A percentile compares a stretch with the other conserved stretches of the same genome.
Conservation (phyloP, 2,888 invertebrate species). For the Hyalella azteca region DNA sequence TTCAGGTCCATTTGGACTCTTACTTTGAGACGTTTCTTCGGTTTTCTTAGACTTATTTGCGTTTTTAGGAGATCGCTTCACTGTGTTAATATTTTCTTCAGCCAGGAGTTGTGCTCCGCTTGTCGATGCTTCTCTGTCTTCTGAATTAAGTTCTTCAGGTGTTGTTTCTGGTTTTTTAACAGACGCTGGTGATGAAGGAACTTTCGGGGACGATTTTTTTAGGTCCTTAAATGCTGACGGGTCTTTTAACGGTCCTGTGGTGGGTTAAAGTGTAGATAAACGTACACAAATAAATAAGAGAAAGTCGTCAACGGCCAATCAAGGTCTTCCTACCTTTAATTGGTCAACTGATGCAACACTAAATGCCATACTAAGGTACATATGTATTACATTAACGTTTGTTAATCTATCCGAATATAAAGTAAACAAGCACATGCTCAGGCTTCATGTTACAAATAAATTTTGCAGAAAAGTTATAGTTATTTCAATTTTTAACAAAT, state of each 20-base stretch:
- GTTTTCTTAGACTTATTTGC: background rate
- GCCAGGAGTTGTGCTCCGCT: conserved; percentile 5
- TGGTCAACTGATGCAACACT: too few species aligned
- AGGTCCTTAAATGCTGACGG: background rate
- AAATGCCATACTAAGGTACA: too few species aligned
- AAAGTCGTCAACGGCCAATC: too few species aligned
- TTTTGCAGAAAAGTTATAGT: too few species aligned
- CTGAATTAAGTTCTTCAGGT: background rate
- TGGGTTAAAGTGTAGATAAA: too few species aligned
- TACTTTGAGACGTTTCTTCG: background rate
- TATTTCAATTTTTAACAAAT: too few species aligned
- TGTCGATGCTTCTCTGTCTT: background rate
- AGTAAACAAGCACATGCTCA: too few species aligned
- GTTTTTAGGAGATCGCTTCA: conserved; percentile 10
- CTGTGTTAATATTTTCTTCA: conserved; percentile 15
- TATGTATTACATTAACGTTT: too few species aligned
- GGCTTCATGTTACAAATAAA: too few species aligned
- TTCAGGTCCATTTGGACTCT: background rate
- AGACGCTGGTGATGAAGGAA: conserved; percentile 24
- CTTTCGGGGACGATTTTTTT: background rate
- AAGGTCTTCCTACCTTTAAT: too few species aligned
- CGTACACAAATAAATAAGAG: too few species aligned
- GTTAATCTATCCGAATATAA: too few species aligned
- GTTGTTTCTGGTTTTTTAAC: conserved; percentile 22
- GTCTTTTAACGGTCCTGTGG: conserved; percentile 1